Conservation (phyloP, 2,888 invertebrate species). For the Parnassius apollo region DNA sequence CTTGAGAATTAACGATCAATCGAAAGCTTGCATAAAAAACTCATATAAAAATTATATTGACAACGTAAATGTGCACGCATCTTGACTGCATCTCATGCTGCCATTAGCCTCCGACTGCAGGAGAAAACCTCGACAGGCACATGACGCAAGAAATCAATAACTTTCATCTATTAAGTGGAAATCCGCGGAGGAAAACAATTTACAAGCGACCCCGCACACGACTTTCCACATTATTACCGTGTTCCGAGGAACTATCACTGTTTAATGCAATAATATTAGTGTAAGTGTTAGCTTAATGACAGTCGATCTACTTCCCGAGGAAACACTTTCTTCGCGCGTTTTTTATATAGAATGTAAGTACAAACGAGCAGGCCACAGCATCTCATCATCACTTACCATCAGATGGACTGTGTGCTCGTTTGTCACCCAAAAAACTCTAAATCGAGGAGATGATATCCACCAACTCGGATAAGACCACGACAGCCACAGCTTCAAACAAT, state of each 20-base stretch:
- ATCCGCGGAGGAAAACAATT: constrained; percentile 36
- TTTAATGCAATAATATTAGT: background rate
- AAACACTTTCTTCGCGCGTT: constrained; percentile 18
- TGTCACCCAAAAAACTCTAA: background rate
- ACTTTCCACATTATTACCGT: constrained; percentile 15
- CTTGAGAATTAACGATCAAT: no score
- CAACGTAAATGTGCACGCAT: background rate
- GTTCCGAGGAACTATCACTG: constrained; percentile 1
- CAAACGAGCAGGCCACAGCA: no score
- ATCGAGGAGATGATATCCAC: no score
- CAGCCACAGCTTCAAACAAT: no score
- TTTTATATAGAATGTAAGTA: no score
- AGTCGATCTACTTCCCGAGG: constrained; percentile 3
- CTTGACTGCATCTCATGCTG: background rate
- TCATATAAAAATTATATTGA: background rate
- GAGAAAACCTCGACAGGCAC: constrained; percentile 4
- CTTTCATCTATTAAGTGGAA: constrained; percentile 48
- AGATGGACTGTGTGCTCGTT: no score
- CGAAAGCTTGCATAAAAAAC: no score
- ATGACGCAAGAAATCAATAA: constrained; percentile 28
- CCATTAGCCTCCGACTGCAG: constrained; percentile 1
- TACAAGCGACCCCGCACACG: constrained; percentile 22
- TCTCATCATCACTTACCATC: no score
- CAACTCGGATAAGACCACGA: no score
- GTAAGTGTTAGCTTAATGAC: background rate